Conservation (phyloP, 1,140 invertebrate species). For the Drosophila mayri region DNA sequence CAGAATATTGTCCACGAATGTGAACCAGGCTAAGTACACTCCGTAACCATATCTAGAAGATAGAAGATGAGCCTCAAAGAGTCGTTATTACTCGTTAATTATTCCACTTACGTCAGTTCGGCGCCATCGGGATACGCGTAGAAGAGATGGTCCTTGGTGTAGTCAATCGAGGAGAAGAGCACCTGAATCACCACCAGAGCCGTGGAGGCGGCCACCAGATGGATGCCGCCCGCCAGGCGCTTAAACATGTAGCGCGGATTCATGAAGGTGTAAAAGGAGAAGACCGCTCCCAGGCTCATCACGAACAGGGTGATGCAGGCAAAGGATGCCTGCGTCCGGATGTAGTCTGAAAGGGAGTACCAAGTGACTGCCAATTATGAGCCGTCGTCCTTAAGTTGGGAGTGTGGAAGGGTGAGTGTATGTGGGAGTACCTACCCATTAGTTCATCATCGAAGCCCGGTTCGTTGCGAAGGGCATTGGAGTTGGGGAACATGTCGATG, state of each 20-base stretch:
- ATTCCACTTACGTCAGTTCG: constrained; percentile 86
- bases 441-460: constrained; percentile 87
- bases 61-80: background rate
- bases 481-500: constrained; percentile 87
- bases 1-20: constrained; percentile 90
- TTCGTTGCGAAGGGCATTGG: constrained; percentile 85
- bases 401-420: background rate
- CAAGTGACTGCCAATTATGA: constrained; percentile 69
- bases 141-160: constrained; percentile 89
- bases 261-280: constrained; percentile 94
- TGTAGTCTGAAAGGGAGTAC: constrained; percentile 89
- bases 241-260: constrained; percentile 96
- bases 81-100: background rate
- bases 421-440: constrained; percentile 86
- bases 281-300: constrained; percentile 92
- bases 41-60: constrained; percentile 89
- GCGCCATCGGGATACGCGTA: constrained; percentile 90
- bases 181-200: constrained; percentile 93
- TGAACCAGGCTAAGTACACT: constrained; percentile 92
- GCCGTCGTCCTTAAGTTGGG: background rate
- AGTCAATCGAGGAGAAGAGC: constrained; percentile 89
- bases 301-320: constrained; percentile 92
- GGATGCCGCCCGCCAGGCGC: constrained; percentile 92
- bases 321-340: constrained; percentile 93
- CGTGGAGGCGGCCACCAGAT: constrained; percentile 90